phyloP scores from a whole-genome alignment of 2,113 vertebrate genomes.

The Ciconia stormi region DNA sequence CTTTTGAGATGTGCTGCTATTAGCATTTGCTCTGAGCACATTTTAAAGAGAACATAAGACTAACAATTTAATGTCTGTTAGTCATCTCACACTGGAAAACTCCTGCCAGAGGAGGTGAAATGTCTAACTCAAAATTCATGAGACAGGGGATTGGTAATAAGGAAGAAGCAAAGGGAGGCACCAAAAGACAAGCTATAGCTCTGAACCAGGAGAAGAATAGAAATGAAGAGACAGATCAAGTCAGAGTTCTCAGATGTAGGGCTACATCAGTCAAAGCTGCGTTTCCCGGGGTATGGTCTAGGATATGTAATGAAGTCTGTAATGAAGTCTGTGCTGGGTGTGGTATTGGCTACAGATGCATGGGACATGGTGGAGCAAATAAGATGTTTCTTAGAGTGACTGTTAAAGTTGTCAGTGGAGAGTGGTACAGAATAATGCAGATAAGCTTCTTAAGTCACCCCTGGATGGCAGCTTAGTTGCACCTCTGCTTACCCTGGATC shows the following conservation, averaged over 20 bases:
- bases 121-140: slow-evolving; percentile 23
- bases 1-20: slow-evolving; percentile 54
- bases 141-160: slow-evolving; percentile 6
- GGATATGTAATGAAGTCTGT: neutral
- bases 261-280: neutral
- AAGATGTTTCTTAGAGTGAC: slow-evolving; percentile 6
- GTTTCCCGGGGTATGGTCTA: fast-evolving
- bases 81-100: slow-evolving; percentile 31
- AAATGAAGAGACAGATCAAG: neutral
- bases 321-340: neutral
- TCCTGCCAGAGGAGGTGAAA: slow-evolving; percentile 32
- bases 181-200: neutral
- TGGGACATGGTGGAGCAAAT: neutral
- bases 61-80: slow-evolving; percentile 64
- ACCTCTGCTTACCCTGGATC: slow-evolving; percentile 2
- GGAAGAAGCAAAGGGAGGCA: neutral
- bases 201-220: neutral
- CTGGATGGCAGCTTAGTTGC: slow-evolving; percentile 29
- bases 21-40: slow-evolving; percentile 51
- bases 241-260: neutral
- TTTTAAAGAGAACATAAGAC: slow-evolving; percentile 41
- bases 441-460: slow-evolving; percentile 40
- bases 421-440: slow-evolving; percentile 20
- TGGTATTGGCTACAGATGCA: neutral
- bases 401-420: neutral